Conservation (phyloP, 2,888 invertebrate species). For the Tholera decimalis region DNA sequence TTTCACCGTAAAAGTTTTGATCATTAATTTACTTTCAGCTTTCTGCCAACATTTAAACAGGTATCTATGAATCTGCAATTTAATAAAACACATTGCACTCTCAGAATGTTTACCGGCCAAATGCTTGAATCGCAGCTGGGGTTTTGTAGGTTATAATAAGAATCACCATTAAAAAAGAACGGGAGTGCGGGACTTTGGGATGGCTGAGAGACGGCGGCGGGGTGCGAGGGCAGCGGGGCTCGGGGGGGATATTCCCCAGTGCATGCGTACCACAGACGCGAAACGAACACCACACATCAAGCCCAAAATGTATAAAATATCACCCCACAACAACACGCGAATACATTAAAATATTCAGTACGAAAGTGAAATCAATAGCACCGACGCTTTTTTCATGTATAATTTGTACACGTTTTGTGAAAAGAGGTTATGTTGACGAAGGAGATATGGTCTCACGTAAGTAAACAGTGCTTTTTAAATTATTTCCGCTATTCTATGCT, state of each 20-base stretch:
- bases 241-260: constrained; percentile 51
- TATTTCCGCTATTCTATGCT: constrained; percentile 34
- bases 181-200: constrained; percentile 73
- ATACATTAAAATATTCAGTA: constrained; percentile 54
- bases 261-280: constrained; percentile 61
- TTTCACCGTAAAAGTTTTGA: neutral
- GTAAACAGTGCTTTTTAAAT: constrained; percentile 63
- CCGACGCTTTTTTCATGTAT: constrained; percentile 33
- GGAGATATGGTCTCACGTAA: constrained; percentile 77
- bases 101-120: constrained; percentile 28
- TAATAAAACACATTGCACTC: neutral
- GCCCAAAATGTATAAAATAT: constrained; percentile 47
- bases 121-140: constrained; percentile 45
- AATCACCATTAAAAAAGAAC: constrained; percentile 78
- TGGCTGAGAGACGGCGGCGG: constrained; percentile 66
- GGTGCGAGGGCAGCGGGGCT: constrained; percentile 26
- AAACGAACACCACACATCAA: constrained; percentile 38
- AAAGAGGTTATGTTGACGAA: constrained; percentile 88
- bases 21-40: neutral
- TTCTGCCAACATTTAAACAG: neutral
- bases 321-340: constrained; percentile 23
- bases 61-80: constrained; percentile 2
- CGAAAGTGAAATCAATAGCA: constrained; percentile 55
- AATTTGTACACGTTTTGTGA: constrained; percentile 47
- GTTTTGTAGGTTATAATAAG: constrained; percentile 78